A percentile compares a stretch with the other conserved stretches of the same genome.
Conservation (phyloP, 1,140 invertebrate species). For the Drosophila auraria region DNA sequence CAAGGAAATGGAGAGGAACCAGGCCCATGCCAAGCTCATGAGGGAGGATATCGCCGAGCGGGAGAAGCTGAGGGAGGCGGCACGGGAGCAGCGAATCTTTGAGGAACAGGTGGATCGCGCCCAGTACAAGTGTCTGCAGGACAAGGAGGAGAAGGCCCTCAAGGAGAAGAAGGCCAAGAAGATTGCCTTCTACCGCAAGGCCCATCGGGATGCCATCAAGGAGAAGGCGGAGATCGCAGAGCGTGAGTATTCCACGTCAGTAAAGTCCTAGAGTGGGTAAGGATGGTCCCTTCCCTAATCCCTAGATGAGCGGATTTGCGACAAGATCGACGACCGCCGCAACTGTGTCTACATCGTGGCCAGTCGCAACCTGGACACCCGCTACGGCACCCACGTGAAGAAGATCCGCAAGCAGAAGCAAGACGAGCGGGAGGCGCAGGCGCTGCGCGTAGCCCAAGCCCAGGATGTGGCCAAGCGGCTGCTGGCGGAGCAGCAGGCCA, state of each 20-base stretch:
- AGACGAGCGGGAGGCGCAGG: conserved; percentile 5
- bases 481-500: conserved; percentile 4
- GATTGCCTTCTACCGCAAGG: conserved; percentile 47
- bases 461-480: conserved; percentile 22
- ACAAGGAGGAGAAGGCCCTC: conserved; percentile 38
- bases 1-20: conserved; percentile 17
- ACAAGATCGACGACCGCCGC: conserved; percentile 56
- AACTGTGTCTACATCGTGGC: conserved; percentile 55
- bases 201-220: conserved; percentile 45
- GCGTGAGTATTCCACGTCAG: conserved; percentile 38
- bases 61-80: conserved; percentile 6
- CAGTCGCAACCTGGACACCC: conserved; percentile 28
- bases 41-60: conserved; percentile 9
- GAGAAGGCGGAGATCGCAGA: conserved; percentile 44
- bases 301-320: conserved; percentile 56
- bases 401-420: conserved; percentile 14
- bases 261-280: not conserved
- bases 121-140: conserved; percentile 38
- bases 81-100: conserved; percentile 17
- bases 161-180: conserved; percentile 24
- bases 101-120: conserved; percentile 50
- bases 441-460: not conserved
- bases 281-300: not conserved
- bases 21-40: conserved; percentile 2
- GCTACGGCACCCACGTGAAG: conserved; percentile 30